phyloP scores from a whole-genome alignment of 2,797 vertebrate species.

The Uromys caudimaculatus region DNA sequence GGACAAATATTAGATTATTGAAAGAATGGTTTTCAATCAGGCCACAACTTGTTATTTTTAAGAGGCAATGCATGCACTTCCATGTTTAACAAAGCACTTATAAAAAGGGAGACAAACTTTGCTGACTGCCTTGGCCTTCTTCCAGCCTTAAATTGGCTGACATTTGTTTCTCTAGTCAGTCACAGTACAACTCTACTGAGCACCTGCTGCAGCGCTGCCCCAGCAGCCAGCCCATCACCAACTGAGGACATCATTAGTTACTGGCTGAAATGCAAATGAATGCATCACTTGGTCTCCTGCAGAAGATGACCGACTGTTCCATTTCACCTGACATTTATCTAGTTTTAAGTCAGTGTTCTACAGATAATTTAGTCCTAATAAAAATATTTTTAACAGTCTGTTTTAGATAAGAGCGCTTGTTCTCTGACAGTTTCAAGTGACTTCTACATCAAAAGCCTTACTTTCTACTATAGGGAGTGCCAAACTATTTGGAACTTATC shows the following conservation, averaged over 20 bases:
- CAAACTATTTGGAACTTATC: constrained; percentile 24
- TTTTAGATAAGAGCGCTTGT: constrained; percentile 42
- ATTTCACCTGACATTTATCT: constrained; percentile 55
- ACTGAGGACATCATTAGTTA: background rate
- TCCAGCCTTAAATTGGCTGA: constrained; percentile 42
- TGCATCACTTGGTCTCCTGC: constrained; percentile 26
- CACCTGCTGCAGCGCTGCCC: background rate
- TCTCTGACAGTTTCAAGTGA: constrained; percentile 44
- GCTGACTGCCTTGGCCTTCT: constrained; percentile 50
- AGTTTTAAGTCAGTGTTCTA: constrained; percentile 64
- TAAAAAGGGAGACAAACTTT: background rate
- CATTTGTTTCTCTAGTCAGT: constrained; percentile 52
- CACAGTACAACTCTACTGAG: constrained; percentile 38
- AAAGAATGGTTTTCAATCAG: constrained; percentile 61
- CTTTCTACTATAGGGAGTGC: background rate
- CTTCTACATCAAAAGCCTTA: constrained; percentile 12
- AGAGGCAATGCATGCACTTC: constrained; percentile 48
- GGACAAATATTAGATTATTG: constrained; percentile 28
- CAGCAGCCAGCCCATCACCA: constrained; percentile 40
- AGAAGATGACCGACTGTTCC: constrained; percentile 46
- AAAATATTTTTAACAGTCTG: constrained; percentile 25
- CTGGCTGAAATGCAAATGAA: constrained; percentile 60
- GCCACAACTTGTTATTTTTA: constrained; percentile 52
- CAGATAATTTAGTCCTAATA: constrained; percentile 25
- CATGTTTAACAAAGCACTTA: constrained; percentile 38